Conservation (phyloP, 2,113 vertebrate genomes). For the Pachypanchax playfairii region DNA sequence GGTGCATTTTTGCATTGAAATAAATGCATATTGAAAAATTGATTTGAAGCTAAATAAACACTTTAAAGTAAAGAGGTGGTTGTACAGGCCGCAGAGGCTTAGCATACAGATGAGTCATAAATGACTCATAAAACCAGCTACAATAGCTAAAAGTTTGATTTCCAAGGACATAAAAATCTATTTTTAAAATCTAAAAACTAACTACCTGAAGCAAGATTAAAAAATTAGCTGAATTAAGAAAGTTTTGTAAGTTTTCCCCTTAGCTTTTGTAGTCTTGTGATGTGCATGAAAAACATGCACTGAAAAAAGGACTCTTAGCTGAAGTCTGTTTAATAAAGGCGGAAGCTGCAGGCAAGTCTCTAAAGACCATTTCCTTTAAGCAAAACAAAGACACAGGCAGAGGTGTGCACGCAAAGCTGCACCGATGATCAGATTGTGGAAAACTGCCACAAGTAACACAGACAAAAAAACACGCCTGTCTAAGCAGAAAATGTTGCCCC, state of each 20-base stretch:
- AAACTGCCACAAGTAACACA: slow-evolving; percentile 41
- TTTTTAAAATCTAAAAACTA: neutral
- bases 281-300: neutral
- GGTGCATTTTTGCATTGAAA: too few relatives aligned
- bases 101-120: too few relatives aligned
- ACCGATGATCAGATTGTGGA: slow-evolving; percentile 54
- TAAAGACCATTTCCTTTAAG: slow-evolving; percentile 12
- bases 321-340: neutral
- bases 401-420: slow-evolving; percentile 18
- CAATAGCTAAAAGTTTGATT: neutral
- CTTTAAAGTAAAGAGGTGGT: too few relatives aligned
- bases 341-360: slow-evolving; percentile 8
- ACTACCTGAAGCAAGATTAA: neutral
- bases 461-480: slow-evolving; percentile 42
- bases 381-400: neutral
- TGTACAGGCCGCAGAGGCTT: too few relatives aligned
- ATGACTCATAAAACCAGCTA: neutral
- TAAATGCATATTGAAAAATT: too few relatives aligned
- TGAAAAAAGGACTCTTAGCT: neutral
- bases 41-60: too few relatives aligned
- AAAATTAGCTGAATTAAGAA: neutral
- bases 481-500: slow-evolving; percentile 69
- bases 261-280: neutral
- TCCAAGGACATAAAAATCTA: neutral
- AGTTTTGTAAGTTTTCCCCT: neutral